A percentile compares a stretch with the other conserved stretches of the same genome.
phyloP scores from a whole-genome alignment of 2,797 vertebrate genomes.

The Ctenopoma multispine region DNA sequence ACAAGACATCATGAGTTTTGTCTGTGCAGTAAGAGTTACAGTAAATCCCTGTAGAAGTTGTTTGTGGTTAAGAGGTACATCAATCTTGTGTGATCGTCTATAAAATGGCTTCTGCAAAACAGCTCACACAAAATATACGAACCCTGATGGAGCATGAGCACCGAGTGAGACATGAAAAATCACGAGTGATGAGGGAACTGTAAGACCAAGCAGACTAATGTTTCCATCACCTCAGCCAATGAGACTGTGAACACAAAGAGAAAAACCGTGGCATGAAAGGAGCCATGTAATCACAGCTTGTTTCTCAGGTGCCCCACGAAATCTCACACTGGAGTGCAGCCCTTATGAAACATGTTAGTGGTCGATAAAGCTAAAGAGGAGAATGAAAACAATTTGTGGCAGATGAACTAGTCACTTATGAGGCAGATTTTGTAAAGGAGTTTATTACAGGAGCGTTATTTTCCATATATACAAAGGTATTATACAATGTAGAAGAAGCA shows the following conservation, averaged over 20 bases:
- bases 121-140: slow-evolving; percentile 25
- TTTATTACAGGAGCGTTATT: neutral
- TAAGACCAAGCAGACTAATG: slow-evolving; percentile 36
- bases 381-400: slow-evolving; percentile 43
- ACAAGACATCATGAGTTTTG: neutral
- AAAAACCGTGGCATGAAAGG: slow-evolving; percentile 42
- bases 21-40: neutral
- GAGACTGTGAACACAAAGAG: slow-evolving; percentile 42
- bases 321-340: slow-evolving; percentile 47
- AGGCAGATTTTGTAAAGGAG: neutral
- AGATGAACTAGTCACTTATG: slow-evolving; percentile 18
- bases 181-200: slow-evolving; percentile 29
- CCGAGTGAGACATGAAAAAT: slow-evolving; percentile 38
- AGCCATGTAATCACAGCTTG: slow-evolving; percentile 65
- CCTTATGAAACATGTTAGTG: slow-evolving; percentile 64
- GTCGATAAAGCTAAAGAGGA: slow-evolving; percentile 39
- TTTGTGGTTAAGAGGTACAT: slow-evolving; percentile 28
- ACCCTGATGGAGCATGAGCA: slow-evolving; percentile 10
- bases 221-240: slow-evolving; percentile 63
- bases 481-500: too few species aligned
- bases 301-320: slow-evolving; percentile 46
- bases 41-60: slow-evolving; percentile 2
- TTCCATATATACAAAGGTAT: neutral
- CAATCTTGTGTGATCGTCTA: slow-evolving; percentile 11
- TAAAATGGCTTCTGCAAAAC: slow-evolving; percentile 23